Conservation (phyloP, 1,140 invertebrate species). For the Diorhabda carinulata region DNA sequence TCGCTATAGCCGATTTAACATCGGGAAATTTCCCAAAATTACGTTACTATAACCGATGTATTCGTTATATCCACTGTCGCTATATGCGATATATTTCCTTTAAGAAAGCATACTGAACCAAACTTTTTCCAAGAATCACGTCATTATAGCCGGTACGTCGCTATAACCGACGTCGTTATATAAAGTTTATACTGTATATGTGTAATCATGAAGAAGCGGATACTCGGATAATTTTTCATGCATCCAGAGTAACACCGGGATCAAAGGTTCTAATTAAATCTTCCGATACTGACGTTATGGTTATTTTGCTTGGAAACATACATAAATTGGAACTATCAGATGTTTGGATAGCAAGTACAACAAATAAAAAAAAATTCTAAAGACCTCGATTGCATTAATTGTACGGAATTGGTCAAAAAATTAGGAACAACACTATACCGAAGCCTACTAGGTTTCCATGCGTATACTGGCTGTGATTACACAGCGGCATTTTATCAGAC, state of each 20-base stretch:
- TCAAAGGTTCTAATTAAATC: slow-evolving; percentile 19
- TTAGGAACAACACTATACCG: slow-evolving; percentile 15
- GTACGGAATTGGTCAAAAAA: slow-evolving; percentile 9
- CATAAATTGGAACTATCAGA: slow-evolving; percentile 13
- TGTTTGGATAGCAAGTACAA: slow-evolving; percentile 13
- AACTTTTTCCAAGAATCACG: too few species aligned
- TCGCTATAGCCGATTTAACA: too few species aligned
- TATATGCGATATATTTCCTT: too few species aligned
- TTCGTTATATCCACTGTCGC: too few species aligned
- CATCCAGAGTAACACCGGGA: slow-evolving; percentile 6
- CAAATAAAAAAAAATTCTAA: slow-evolving; percentile 14
- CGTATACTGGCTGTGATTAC: slow-evolving; percentile 16
- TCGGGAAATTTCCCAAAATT: too few species aligned
- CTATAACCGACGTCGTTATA: too few species aligned
- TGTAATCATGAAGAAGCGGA: slow-evolving; percentile 9
- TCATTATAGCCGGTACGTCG: too few species aligned
- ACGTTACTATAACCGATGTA: too few species aligned
- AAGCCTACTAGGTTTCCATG: slow-evolving; percentile 16
- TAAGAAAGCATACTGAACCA: too few species aligned
- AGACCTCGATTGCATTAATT: slow-evolving; percentile 19
- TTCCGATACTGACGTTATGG: slow-evolving; percentile 17
- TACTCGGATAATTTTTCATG: slow-evolving; percentile 11
- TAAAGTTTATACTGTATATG: background rate
- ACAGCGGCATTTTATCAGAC: slow-evolving; percentile 16
- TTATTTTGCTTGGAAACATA: slow-evolving; percentile 20